Evolutionary conservation across 2,113 vertebrate species (phyloP).

Genomic region (Halcyon senegalensis): DNA sequence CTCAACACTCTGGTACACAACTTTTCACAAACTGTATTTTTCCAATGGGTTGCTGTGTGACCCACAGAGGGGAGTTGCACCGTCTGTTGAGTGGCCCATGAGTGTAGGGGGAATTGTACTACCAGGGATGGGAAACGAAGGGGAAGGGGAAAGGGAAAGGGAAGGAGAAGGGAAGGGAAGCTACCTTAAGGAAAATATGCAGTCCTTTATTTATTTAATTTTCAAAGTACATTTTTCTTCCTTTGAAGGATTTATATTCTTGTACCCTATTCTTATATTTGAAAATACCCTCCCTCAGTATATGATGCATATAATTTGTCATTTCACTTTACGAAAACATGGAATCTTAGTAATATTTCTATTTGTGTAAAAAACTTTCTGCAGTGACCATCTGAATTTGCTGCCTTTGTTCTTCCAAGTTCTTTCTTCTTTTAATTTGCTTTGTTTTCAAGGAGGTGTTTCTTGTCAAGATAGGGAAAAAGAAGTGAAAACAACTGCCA

Average conservation of each 20-base stretch:
- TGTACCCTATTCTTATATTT: background rate
- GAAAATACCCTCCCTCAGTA: background rate
- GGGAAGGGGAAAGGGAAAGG: no score
- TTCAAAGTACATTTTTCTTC: background rate
- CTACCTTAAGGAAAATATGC: background rate
- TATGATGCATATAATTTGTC: rapidly evolving
- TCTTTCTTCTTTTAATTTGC: background rate
- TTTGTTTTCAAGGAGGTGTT: background rate
- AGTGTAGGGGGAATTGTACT: no score
- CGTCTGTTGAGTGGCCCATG: no score
- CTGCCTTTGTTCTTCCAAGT: background rate
- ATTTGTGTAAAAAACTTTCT: background rate
- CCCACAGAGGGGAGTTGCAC: no score
- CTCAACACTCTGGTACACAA: no score
- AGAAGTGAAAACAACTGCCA: background rate
- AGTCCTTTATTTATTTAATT: background rate
- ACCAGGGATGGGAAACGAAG: no score
- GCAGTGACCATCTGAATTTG: background rate
- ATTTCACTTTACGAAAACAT: background rate
- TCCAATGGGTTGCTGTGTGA: no score
- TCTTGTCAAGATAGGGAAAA: background rate
- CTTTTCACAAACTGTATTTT: no score
- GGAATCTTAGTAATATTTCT: background rate
- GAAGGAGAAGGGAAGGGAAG: background rate
- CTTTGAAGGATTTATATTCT: background rate